Evolutionary conservation across 2,113 vertebrate genomes (phyloP).

Genomic region (Pelecanoides urinatrix): DNA sequence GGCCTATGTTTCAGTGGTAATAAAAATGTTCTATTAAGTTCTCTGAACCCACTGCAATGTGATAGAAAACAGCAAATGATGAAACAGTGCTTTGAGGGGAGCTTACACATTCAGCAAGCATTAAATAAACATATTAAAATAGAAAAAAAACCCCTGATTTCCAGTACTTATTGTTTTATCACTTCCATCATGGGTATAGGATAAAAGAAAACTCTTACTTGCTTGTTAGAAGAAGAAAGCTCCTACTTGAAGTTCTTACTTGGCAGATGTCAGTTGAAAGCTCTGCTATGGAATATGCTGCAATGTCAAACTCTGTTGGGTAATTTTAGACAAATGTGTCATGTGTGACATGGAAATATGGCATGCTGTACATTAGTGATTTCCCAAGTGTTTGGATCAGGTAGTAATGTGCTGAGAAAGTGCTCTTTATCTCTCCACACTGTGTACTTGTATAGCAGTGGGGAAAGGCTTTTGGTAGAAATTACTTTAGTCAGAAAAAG

Average conservation of each 20-base stretch:
- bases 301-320: conserved; percentile 89
- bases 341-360: conserved; percentile 88
- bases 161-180: conserved; percentile 78
- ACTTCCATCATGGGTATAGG: conserved; percentile 77
- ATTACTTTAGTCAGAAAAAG: conserved; percentile 93
- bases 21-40: conserved; percentile 56
- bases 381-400: conserved; percentile 86
- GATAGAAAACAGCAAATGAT: conserved; percentile 29
- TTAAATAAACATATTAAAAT: conserved; percentile 76
- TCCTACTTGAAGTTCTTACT: conserved; percentile 72
- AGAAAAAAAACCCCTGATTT: conserved; percentile 52
- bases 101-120: conserved; percentile 54
- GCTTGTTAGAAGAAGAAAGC: conserved; percentile 80
- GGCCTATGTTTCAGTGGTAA: neutral
- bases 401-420: conserved; percentile 87
- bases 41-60: conserved; percentile 15
- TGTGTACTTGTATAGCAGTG: conserved; percentile 82
- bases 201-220: conserved; percentile 82
- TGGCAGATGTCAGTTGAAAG: conserved; percentile 86
- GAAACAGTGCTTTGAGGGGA: conserved; percentile 59
- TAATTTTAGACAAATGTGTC: conserved; percentile 90
- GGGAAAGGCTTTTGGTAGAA: conserved; percentile 84
- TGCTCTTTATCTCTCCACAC: conserved; percentile 88
- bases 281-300: conserved; percentile 76
- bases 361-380: conserved; percentile 90